These are phyloP conservation scores for Zaprionus davidi DNA, from an alignment of 1,140 invertebrate genomes.

Conservation along the genomic window DNA sequence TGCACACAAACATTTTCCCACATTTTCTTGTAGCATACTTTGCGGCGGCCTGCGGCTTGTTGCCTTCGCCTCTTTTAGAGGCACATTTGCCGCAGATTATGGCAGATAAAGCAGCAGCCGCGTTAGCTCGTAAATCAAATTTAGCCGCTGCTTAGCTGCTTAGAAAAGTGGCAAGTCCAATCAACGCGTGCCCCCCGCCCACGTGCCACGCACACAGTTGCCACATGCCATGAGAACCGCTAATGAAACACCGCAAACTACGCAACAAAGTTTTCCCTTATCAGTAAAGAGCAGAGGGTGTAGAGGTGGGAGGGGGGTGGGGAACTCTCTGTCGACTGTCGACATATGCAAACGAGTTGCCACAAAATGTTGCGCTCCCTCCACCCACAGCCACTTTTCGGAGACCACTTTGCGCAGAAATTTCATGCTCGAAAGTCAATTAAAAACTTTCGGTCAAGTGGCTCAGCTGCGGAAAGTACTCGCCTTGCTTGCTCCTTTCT, in stretches of 20 bases:
- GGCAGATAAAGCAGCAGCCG: slow-evolving; percentile 21
- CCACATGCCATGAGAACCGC: slow-evolving; percentile 48
- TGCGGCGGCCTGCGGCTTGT: slow-evolving; percentile 52
- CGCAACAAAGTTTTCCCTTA: slow-evolving; percentile 54
- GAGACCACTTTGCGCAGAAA: slow-evolving; percentile 33
- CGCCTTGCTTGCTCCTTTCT: neutral
- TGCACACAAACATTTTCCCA: slow-evolving; percentile 21
- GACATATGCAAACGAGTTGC: slow-evolving; percentile 38
- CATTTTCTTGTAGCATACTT: slow-evolving; percentile 71
- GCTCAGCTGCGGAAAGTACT: slow-evolving; percentile 13
- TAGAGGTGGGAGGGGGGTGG: neutral
- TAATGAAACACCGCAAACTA: slow-evolving; percentile 69
- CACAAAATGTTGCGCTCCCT: slow-evolving; percentile 1
- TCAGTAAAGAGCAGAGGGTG: neutral
- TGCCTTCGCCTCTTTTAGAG: slow-evolving; percentile 20
- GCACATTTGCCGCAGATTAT: slow-evolving; percentile 44
- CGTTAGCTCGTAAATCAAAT: slow-evolving; percentile 52
- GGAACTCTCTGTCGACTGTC: slow-evolving; percentile 1
- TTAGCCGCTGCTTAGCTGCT: slow-evolving; percentile 35
- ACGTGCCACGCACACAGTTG: slow-evolving; percentile 10
- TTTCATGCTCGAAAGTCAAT: slow-evolving; percentile 65
- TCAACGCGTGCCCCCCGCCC: slow-evolving; percentile 16
- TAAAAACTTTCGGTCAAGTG: slow-evolving; percentile 76
- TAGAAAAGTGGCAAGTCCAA: slow-evolving; percentile 24
- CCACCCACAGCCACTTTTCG: slow-evolving; percentile 16